Evolutionary conservation across 2,797 vertebrate species (phyloP).

Genomic region (Danio tinwini): DNA sequence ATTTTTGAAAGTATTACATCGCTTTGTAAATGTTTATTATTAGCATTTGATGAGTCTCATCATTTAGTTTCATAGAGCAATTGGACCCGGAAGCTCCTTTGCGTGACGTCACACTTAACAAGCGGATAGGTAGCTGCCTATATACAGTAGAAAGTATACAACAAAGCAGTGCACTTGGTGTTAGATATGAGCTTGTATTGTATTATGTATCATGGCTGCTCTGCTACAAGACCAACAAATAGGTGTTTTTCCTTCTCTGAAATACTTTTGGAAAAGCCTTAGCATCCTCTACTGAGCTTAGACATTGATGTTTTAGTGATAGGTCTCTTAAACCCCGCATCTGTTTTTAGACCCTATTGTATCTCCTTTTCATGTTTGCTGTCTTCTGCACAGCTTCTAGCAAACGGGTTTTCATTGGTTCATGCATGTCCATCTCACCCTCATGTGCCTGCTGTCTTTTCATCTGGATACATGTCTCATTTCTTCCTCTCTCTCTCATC

Average conservation of each 20-base stretch:
- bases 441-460: slow-evolving; percentile 35
- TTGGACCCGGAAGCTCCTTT: no score
- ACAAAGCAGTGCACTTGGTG: neutral
- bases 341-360: neutral
- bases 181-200: neutral
- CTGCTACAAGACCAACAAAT: neutral
- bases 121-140: neutral
- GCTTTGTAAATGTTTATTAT: no score
- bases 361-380: neutral
- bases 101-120: no score
- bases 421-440: slow-evolving; percentile 38
- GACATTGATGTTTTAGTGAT: neutral
- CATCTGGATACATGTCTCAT: slow-evolving; percentile 49
- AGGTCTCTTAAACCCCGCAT: slow-evolving; percentile 9
- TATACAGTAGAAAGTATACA: neutral
- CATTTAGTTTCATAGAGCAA: no score
- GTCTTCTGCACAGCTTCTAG: slow-evolving; percentile 1
- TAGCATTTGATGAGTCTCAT: no score
- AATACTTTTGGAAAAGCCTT: neutral
- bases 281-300: neutral
- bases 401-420: slow-evolving; percentile 20
- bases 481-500: slow-evolving; percentile 56
- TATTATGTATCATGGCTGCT: neutral
- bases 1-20: no score
- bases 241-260: neutral